Percentiles rank a stretch among this genome's conserved stretches.
Conservation (phyloP, 2,888 invertebrate genomes). For the Eilema griseolum region DNA sequence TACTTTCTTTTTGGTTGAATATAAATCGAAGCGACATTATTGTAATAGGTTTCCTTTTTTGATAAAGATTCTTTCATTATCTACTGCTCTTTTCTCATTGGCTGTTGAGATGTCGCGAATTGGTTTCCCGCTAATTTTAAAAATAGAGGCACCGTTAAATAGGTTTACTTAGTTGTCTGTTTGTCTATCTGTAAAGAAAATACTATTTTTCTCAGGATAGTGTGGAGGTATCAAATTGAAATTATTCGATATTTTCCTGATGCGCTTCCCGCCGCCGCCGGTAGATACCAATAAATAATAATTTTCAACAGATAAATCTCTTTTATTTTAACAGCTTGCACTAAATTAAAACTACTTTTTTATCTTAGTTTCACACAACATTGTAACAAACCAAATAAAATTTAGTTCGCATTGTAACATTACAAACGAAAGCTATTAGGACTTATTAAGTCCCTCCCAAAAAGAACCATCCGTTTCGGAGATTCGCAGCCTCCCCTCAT, state of each 20-base stretch:
- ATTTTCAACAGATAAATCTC: background rate
- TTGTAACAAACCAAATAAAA: conserved; percentile 21
- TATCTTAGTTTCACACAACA: conserved; percentile 14
- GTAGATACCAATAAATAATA: background rate
- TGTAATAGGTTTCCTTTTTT: conserved; percentile 11
- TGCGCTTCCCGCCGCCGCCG: background rate
- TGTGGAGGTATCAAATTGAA: no score
- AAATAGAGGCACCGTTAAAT: no score
- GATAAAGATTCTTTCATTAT: background rate
- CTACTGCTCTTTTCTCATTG: background rate
- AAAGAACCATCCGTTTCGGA: conserved; percentile 16
- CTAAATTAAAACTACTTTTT: background rate
- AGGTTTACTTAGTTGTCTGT: no score
- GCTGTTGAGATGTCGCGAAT: background rate
- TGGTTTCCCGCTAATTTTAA: no score
- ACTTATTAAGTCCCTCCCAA: conserved; percentile 29
- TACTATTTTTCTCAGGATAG: no score
- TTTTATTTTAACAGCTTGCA: background rate
- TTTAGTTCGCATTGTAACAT: conserved; percentile 32
- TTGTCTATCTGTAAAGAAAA: no score
- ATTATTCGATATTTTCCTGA: background rate
- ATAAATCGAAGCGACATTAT: background rate
- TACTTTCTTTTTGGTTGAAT: conserved; percentile 7
- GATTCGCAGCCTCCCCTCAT: conserved; percentile 19
- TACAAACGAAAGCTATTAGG: conserved; percentile 14